Evolutionary conservation across 2,113 vertebrate genomes (phyloP), one percentile per base, ranked within the genome.

Genomic region (Caranx ignobilis): DNA sequence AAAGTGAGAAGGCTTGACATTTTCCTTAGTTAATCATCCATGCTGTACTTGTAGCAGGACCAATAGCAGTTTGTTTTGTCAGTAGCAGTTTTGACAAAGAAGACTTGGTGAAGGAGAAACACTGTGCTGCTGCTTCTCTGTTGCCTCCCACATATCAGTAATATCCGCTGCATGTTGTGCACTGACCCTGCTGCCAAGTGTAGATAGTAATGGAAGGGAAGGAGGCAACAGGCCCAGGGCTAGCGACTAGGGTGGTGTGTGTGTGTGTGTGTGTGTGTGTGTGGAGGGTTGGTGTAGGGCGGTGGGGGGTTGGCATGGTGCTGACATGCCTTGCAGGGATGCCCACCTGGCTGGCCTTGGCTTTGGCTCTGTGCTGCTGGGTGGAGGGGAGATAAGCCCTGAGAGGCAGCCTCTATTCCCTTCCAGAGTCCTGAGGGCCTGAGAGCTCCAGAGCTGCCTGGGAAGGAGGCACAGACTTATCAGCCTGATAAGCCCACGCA

Each of bases 281-380:
- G 65, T 41, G 56, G 11, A 8, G 6, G 37, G 37, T 5, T 37
- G 37, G 37, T 5, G 37, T 37, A 2, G 37, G 37, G 37, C 10
- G 4, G 54, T 18, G 64, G 60, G 65, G 50, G 67, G 63, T 72
- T 88, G 89, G 85, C 82, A 56, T 18, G 34, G 56, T 19, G 45
- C 83, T 71, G 76, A 83, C 81, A 71, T 71, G 64, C 73, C 84
- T 77, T n/a, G 16, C 64, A 82, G 87, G 57, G 83, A 74, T 68
- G 81, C 77, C 90, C 88, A 91, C 91, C 90, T 91, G 91, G 77
- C 85, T 78, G 85, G 90, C 87, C 84, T 88, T 88, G 87, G 81
- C 83, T 81, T 61, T 9, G 67, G 61, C 67, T 64, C 54, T 71
- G 74, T 77, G 31, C 66, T 67, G 61, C 84, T 5, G 80, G 79